Conservation (phyloP, 2,113 vertebrate species). For the Meriones unguiculatus region DNA sequence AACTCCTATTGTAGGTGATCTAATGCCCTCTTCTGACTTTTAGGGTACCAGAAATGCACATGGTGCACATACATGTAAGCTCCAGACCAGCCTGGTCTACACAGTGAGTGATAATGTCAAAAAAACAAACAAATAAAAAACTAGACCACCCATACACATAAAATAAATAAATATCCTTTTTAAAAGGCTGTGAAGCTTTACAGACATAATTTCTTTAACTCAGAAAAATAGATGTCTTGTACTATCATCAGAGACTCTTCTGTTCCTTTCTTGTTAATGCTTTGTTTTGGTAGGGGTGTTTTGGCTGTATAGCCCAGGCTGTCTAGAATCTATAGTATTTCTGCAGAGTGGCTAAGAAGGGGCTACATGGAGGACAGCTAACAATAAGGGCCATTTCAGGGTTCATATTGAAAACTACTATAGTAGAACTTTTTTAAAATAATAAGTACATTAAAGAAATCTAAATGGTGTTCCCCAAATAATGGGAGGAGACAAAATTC, state of each 20-base stretch:
- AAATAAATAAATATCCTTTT: background rate
- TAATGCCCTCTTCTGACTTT: background rate
- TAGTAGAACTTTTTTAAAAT: background rate
- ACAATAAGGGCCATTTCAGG: background rate
- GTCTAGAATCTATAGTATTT: background rate
- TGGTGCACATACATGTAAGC: background rate
- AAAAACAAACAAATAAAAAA: background rate
- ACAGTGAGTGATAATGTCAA: background rate
- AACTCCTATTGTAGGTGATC: background rate
- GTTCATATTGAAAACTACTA: background rate
- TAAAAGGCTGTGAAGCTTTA: background rate
- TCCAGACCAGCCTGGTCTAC: background rate
- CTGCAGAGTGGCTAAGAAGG: background rate
- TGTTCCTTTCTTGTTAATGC: background rate
- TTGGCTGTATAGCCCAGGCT: background rate
- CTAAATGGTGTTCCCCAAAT: background rate
- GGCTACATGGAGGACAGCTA: background rate
- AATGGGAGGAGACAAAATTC: background rate
- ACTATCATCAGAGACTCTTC: too few species aligned
- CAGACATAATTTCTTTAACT: background rate
- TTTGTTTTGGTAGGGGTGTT: background rate
- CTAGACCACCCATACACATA: background rate
- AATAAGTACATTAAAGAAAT: background rate
- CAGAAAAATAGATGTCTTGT: background rate
- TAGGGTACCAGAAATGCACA: background rate